phyloP scores from a whole-genome alignment of 2,888 invertebrate species.

The Itoplectis maculator region DNA sequence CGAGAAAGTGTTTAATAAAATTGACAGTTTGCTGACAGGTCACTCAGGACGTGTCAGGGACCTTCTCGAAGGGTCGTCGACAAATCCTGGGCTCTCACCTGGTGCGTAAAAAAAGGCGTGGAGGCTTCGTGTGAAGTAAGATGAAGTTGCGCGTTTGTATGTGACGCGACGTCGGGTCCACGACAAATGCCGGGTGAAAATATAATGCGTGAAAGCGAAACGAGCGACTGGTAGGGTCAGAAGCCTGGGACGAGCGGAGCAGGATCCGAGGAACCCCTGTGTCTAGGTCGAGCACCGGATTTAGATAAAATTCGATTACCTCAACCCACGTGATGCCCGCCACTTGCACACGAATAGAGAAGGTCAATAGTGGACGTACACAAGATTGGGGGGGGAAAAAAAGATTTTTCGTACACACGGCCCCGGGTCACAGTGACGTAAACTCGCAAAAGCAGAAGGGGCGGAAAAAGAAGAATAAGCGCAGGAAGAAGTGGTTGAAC shows the following conservation, averaged over 20 bases:
- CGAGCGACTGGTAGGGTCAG: neutral
- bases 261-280: constrained; percentile 1
- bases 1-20: neutral
- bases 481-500: neutral
- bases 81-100: neutral
- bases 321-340: constrained; percentile 16
- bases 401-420: constrained; percentile 28
- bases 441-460: neutral
- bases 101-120: neutral
- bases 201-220: neutral
- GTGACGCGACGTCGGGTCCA: constrained; percentile 1
- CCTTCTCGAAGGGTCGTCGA: neutral
- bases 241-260: neutral
- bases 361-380: constrained; percentile 8
- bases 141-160: constrained; percentile 1
- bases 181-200: neutral
- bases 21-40: neutral
- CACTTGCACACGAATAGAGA: constrained; percentile 14
- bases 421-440: neutral
- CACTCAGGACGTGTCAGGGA: neutral
- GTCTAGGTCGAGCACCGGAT: constrained; percentile 51
- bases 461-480: neutral
- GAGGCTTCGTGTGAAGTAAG: constrained; percentile 4
- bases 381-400: constrained; percentile 4
- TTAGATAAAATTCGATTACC: constrained; percentile 58